Percentiles rank a stretch among this genome's conserved stretches.
Evolutionary conservation across 2,888 invertebrate genomes (phyloP).

Genomic region (Aplocera efformata): DNA sequence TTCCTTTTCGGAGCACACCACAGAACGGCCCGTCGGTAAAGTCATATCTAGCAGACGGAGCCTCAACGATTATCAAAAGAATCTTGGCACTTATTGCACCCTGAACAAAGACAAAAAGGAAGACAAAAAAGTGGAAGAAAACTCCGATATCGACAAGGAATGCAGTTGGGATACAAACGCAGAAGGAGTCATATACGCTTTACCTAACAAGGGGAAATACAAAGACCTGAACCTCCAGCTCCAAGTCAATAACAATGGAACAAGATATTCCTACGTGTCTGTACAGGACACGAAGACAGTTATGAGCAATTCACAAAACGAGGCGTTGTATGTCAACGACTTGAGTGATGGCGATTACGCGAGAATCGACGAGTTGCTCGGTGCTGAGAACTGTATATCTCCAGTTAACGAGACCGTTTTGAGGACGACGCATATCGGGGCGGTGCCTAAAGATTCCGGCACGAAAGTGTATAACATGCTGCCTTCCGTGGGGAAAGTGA

Average conservation of each 20-base stretch:
- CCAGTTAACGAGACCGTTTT: conserved; percentile 61
- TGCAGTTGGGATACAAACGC: conserved; percentile 81
- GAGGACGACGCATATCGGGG: conserved; percentile 69
- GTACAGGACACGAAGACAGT: conserved; percentile 71
- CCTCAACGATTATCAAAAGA: conserved; percentile 69
- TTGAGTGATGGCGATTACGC: conserved; percentile 70
- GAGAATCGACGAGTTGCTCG: conserved; percentile 67
- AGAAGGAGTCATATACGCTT: conserved; percentile 74
- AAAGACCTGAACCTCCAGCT: conserved; percentile 71
- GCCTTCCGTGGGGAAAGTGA: conserved; percentile 67
- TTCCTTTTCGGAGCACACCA: conserved; percentile 72
- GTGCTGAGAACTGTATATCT: conserved; percentile 69
- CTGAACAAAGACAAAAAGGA: conserved; percentile 46
- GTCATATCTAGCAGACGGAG: conserved; percentile 73
- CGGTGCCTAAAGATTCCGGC: conserved; percentile 41
- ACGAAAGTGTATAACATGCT: conserved; percentile 62
- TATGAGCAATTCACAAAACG: conserved; percentile 74
- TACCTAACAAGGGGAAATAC: conserved; percentile 75
- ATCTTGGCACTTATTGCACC: conserved; percentile 61
- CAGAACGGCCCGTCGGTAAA: conserved; percentile 64
- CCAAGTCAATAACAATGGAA: conserved; percentile 74
- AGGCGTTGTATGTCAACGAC: conserved; percentile 67
- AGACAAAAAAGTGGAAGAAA: conserved; percentile 64
- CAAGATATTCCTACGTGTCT: conserved; percentile 71
- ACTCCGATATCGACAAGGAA: conserved; percentile 77